Base-by-base conservation (phyloP, 2,797 vertebrate genomes). In the Pseudomugil gertrudae region DNA sequence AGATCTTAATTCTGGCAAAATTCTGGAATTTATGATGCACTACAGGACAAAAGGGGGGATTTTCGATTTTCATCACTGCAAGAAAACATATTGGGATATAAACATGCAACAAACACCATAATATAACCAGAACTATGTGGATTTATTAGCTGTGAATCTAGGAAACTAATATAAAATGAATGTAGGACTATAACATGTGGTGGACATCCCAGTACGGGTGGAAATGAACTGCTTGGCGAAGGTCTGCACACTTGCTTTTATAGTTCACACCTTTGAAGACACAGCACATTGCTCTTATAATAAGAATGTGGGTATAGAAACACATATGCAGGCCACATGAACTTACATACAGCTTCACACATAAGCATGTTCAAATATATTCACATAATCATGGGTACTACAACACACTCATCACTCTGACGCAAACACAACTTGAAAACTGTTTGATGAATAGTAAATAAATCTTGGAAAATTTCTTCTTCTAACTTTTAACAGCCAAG, bases 321-420 rank as follows among this genome's bases (percentile, higher is more conserved):
- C 35, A 27, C 14, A 27, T 21, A 26, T 6, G 1, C n/a, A 8
- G 8, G 24, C 33, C 5, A 69, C 13, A 27, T 15, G 23, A 30
- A 63, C 14, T 27, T 53, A 54, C 36, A 29, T 57, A 26, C 29
- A 45, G 23, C 40, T 21, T 43, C 2, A 32, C 27, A 69, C 13
- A 35, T 11, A 59, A n/a, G 19, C 8, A 10, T 21, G 43, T 35
- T 69, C 24, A 76, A 45, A 66, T 35, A 56, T 55, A 65, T 67
- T 60, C 4, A 35, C 60, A 52, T 65, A 69, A 79, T 82, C 27
- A 70, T 3, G 63, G 38, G 43, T 55, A 24, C 6, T 11, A 36
- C 63, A 33, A 9, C 38, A 50, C n/a, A 48, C 27, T 3, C 7
- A 3, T 53, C 13, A 38, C 24, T 50, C 19, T 36, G 61, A 64